A percentile compares a stretch with the other conserved stretches of the same genome.
These are phyloP conservation scores for Leptopilina syphax DNA, from an alignment of 2,888 invertebrate species.

Conservation along the genomic window DNA sequence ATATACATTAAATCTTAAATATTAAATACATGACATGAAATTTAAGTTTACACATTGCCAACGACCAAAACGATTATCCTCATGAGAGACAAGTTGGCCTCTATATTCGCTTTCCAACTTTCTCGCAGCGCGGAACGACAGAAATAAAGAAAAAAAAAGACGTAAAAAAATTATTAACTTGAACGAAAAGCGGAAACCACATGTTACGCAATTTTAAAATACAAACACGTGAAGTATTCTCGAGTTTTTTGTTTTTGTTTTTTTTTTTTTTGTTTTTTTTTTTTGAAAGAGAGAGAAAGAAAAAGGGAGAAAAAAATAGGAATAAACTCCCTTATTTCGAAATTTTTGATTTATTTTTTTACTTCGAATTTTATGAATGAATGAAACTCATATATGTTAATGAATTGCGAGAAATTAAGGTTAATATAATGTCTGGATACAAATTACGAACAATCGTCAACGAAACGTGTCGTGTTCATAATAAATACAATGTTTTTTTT, in stretches of 20 bases:
- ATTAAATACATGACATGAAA: constrained; percentile 14
- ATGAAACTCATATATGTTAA: background rate
- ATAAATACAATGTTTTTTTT: no score
- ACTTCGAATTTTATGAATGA: background rate
- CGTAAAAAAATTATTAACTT: constrained; percentile 14
- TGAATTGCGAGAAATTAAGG: constrained; percentile 9
- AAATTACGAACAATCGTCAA: background rate
- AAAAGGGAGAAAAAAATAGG: background rate
- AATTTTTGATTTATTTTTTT: background rate
- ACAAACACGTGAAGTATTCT: constrained; percentile 2
- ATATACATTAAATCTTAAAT: background rate
- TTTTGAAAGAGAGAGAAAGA: background rate
- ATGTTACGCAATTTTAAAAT: constrained; percentile 16
- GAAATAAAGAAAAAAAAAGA: constrained; percentile 9
- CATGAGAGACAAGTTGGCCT: constrained; percentile 30
- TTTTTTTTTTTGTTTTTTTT: no score
- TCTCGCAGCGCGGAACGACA: constrained; percentile 47
- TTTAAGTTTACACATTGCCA: constrained; percentile 24
- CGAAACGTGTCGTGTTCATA: background rate
- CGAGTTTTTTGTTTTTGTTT: background rate
- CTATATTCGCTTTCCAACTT: constrained; percentile 55
- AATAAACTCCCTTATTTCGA: background rate
- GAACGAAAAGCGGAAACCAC: constrained; percentile 26
- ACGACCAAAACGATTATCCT: constrained; percentile 36
- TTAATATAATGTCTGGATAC: constrained; percentile 9